A percentile compares a stretch with the other conserved stretches of the same genome.
These are phyloP conservation scores for Nomia melanderi DNA, from an alignment of 1,140 invertebrate genomes.

Conservation along the genomic window DNA sequence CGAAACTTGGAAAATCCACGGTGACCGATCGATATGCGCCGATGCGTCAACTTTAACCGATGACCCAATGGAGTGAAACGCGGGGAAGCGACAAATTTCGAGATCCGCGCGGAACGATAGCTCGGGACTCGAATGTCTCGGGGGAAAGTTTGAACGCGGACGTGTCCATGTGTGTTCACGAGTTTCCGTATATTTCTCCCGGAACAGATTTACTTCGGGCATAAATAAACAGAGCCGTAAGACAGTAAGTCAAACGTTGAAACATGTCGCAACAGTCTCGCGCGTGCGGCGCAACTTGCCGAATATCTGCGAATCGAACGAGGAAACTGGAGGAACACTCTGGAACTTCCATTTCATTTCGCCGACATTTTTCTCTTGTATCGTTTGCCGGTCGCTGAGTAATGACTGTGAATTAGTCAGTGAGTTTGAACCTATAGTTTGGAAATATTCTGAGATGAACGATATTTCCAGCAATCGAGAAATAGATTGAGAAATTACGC, in stretches of 20 bases:
- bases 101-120: not conserved
- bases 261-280: conserved; percentile 54
- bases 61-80: not conserved
- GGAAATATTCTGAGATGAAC: no score
- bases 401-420: no score
- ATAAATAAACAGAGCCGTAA: conserved; percentile 55
- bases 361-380: conserved; percentile 27
- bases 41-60: not conserved
- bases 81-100: not conserved
- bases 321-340: not conserved
- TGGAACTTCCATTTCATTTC: conserved; percentile 39
- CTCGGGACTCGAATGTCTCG: not conserved
- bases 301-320: conserved; percentile 5
- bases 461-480: no score
- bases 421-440: no score
- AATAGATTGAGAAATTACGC: no score
- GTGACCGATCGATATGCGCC: not conserved
- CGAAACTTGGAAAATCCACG: not conserved
- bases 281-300: conserved; percentile 40
- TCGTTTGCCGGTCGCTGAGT: conserved; percentile 5
- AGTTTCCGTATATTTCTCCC: conserved; percentile 52
- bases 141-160: conserved; percentile 1
- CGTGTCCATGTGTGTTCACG: conserved; percentile 19
- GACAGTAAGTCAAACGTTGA: conserved; percentile 62
- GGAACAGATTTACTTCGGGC: conserved; percentile 27